These are phyloP conservation scores for Melinopterus prodromus DNA, from an alignment of 2,888 invertebrate species.

Conservation along the genomic window DNA sequence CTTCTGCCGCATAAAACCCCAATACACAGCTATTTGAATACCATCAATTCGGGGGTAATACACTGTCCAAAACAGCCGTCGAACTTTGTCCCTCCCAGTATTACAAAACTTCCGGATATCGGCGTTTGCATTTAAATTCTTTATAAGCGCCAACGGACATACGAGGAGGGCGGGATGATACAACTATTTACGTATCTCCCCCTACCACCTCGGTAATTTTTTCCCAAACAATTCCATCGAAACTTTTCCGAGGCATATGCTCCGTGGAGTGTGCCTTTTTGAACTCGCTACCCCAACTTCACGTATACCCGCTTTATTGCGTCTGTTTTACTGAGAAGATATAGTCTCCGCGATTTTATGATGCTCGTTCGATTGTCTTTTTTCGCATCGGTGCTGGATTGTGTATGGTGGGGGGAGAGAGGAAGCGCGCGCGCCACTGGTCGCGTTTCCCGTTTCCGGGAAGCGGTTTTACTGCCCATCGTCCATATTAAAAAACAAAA, in stretches of 20 bases:
- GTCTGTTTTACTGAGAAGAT: background rate
- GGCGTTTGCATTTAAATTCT: constrained; percentile 4
- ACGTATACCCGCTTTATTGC: background rate
- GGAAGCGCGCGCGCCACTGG: background rate
- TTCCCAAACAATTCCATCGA: constrained; percentile 4
- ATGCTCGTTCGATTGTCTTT: background rate
- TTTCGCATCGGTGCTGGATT: background rate
- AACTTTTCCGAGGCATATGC: background rate
- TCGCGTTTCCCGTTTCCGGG: background rate
- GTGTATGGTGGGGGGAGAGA: background rate
- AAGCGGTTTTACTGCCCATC: background rate
- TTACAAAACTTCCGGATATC: background rate
- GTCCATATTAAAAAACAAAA: background rate
- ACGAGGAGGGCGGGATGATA: background rate
- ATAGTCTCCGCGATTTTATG: background rate
- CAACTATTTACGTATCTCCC: background rate
- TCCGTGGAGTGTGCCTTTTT: background rate
- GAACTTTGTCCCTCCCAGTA: background rate
- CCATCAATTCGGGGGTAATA: background rate
- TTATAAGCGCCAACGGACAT: background rate
- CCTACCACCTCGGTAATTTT: background rate
- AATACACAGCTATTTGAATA: background rate
- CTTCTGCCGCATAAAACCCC: background rate
- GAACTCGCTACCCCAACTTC: background rate
- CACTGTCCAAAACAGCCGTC: background rate